Base-by-base conservation (phyloP, 64 coral and sea anemone genomes). In the Pocillopora damicornis region DNA sequence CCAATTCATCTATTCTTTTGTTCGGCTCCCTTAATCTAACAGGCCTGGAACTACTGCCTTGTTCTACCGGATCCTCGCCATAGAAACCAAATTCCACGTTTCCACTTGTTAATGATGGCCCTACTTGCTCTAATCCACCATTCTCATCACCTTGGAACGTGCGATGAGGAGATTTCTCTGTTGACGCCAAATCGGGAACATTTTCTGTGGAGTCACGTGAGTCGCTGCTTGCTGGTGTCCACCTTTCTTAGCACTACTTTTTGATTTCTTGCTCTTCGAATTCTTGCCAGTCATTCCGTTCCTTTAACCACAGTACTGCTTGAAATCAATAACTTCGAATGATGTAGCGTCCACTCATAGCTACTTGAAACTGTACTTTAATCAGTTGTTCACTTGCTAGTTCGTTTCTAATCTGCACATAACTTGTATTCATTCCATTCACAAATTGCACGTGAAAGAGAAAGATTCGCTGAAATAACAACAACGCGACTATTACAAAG, bases 241-340 rank as follows among this genome's bases (percentile, higher is more conserved):
- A 18, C 5, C 20, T 11, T 64, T 64, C 11, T 13, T 13, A 64
- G 11, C 12, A 64, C 20, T 64, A 14, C 62, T 64, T 18, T 13
- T 14, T 18, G 0, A 64, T 64, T 64, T 64, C 62, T 17, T 64
- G 14, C 20, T 64, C 5, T 14, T 13, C 14, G 5, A 66, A 2
- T 20, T 18, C 7, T 66, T 66, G 63, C 16, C 63, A 5, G 15
- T 18, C 15, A 0, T 5, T 15, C 13, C 22, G 13, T 56, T 79
- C 76, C 30, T 79, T 56, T 56, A 79, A 59, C 58, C 51, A n/a
- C 45, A 59, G 58, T 59, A 59, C 76, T 59, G 59, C 76, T 79
- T 79, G 76, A 79, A 79, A 79, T 56, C 57, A 79, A 79, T 79
- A 79, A 79, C 76, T 79, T 79, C 76, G 56, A 79, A 79, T 79